phyloP scores from a whole-genome alignment of 2,113 vertebrate species.

The Nesogale talazaci region DNA sequence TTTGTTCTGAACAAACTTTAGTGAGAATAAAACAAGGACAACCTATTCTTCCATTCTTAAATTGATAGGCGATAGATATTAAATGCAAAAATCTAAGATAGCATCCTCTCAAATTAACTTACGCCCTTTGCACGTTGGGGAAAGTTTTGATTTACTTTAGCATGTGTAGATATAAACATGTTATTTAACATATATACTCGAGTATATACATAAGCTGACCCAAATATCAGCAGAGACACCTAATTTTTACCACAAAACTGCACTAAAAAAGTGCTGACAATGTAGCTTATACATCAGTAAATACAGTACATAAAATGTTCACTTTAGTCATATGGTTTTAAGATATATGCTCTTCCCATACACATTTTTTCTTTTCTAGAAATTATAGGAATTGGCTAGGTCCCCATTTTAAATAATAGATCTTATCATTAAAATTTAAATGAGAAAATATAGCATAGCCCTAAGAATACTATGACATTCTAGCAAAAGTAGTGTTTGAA shows the following conservation, averaged over 20 bases:
- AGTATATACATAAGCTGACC: no score
- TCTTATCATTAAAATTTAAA: background rate
- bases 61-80: background rate
- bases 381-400: background rate
- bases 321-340: no score
- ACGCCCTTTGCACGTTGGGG: slow-evolving; percentile 12
- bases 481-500: background rate
- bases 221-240: no score
- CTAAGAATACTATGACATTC: background rate
- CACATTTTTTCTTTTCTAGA: background rate
- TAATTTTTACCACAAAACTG: no score
- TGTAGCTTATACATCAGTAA: no score
- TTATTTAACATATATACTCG: no score
- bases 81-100: background rate
- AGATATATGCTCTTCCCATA: no score
- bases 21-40: slow-evolving; percentile 32
- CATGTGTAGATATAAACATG: background rate
- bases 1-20: background rate
- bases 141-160: background rate
- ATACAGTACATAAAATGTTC: no score
- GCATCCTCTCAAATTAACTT: background rate
- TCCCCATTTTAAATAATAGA: background rate
- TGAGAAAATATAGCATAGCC: background rate
- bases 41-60: slow-evolving; percentile 15
- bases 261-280: no score